Base-by-base conservation (phyloP, 2,888 invertebrate species). In the Sturmia bella region DNA sequence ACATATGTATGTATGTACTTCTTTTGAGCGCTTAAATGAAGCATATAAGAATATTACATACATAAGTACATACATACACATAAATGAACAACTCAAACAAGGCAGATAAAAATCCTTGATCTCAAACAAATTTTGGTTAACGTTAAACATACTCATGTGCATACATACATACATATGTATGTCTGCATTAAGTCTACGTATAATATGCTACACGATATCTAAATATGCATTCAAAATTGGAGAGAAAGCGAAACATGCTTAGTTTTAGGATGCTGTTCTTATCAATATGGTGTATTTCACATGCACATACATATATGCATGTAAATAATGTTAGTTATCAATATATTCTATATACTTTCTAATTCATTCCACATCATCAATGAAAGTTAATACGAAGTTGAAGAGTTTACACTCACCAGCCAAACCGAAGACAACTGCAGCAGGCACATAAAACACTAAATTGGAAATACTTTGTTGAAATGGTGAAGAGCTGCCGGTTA, bases 381-480 rank as follows among this genome's bases (percentile, higher is more conserved):
- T 52, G 32, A 61, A 68, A 48, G 15, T 56, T 68, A 9, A 24
- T 68, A 43, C 19, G 63, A 57, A 63, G 63, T 13, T 1, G 48
- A 48, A 15, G 12, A 6, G 27, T 13, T 21, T 17, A 4, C 37
- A 83, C 85, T 93, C 92, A 97, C 97, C 95, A 91, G 96, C 94
- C 88, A 97, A 92, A 85, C 94, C 93, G 85, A 95, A 91, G 86
- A 97, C 94, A 85, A 97, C 93, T 85, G 96, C 93, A 66, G 95
- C 96, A 85, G 97, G 97, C 87, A 97, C 89, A 86, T 97, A 95
- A 90, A 97, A 97, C 85, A 97, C 96, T 52, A 94, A 92, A 91
- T 97, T 97, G 84, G 96, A 96, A 91, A 97, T 97, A 85, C 96
- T 96, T 91, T 96, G 96, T 90, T 96, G 96, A 87, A 96, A 93